Conservation (phyloP, 2,113 vertebrate species). For the Hyperopisus bebe region DNA sequence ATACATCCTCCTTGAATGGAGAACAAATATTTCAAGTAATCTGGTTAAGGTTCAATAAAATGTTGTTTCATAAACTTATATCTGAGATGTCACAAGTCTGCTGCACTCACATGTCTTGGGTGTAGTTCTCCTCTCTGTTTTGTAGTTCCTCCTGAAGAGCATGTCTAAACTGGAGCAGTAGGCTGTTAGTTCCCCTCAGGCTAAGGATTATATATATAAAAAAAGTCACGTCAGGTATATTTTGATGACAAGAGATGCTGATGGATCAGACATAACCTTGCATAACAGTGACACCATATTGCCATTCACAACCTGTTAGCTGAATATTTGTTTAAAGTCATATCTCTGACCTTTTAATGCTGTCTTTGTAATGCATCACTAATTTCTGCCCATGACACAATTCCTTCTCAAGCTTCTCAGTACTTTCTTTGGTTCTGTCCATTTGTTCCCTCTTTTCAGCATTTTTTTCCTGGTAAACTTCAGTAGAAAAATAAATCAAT, state of each 20-base stretch:
- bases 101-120: constrained; percentile 48
- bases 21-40: background rate
- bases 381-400: constrained; percentile 41
- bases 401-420: constrained; percentile 47
- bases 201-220: constrained; percentile 29
- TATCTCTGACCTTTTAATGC: constrained; percentile 46
- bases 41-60: background rate
- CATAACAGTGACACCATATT: background rate
- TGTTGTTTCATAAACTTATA: background rate
- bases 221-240: background rate
- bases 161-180: constrained; percentile 55
- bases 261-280: background rate
- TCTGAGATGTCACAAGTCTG: background rate
- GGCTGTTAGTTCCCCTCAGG: constrained; percentile 40
- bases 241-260: background rate
- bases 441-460: constrained; percentile 41
- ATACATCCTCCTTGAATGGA: constrained; percentile 47
- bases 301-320: no score
- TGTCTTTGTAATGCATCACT: constrained; percentile 41
- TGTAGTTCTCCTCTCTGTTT: constrained; percentile 43
- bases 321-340: background rate
- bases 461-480: constrained; percentile 47
- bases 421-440: constrained; percentile 29
- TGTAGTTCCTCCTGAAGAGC: constrained; percentile 54
- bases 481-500: background rate